Base-by-base conservation (phyloP, 2,888 invertebrate species). In the Pseudococcus viburni region DNA sequence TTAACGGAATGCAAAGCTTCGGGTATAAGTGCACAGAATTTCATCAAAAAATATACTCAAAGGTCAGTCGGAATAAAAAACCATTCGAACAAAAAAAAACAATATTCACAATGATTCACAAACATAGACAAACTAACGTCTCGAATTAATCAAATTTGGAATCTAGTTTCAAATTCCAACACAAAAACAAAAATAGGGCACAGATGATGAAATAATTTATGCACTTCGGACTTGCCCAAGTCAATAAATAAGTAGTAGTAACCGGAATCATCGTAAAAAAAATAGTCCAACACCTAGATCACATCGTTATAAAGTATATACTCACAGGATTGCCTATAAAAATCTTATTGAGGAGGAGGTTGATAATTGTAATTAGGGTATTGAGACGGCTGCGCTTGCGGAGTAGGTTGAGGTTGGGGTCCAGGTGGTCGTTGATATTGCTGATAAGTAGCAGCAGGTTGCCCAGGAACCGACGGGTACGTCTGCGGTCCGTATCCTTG, bases 321-420 rank as follows among this genome's bases (percentile, higher is more conserved):
- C 33, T 46, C 15, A 83, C 80, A 22, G 46, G 8, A 19, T 46
- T 46, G 5, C 19, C 46, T 19, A n/a, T n/a, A 46, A 2, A 6
- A 77, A 19, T 19, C 7, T 90, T 94, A 95, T 91, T 95, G 95
- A 48, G 94, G 93, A 85, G 96, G 95, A 89, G 96, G 96, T 90
- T 96, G 96, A 91, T 96, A 96, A 86, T 95, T 94, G 91, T 96
- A 96, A 64, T 95, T 95, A 9, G 90, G 90, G 84, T 91, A 91
- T 73, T 91, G 91, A n/a, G 94, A 94, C 15, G 86, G 86, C 91
- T 96, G 96, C 89, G 94, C 94, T 89, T 95, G 94, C 90, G 95
- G 95, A 8, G 95, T 94, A 9, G 94, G 95, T 33, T 94, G 95
- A 6, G 94, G 95, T 89, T 95, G 95, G 4, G 95, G 95, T 7